These are phyloP conservation scores for Athrips mouffetella DNA, from an alignment of 2,888 invertebrate species.

Conservation along the genomic window DNA sequence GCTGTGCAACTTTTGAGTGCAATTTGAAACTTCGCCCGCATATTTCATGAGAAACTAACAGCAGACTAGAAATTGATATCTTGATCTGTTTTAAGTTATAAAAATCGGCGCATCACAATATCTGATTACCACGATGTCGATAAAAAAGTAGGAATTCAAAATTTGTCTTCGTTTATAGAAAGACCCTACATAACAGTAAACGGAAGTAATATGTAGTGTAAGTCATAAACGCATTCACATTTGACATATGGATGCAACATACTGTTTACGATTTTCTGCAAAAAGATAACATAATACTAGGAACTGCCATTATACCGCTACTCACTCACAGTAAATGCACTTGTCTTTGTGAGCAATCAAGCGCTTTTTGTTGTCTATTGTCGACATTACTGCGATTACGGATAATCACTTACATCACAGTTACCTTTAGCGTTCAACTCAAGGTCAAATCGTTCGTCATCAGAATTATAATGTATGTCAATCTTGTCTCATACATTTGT, in stretches of 20 bases:
- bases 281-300: background rate
- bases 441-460: constrained; percentile 6
- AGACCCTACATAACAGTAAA: too few relatives aligned
- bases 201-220: too few relatives aligned
- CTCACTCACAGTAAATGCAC: background rate
- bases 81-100: too few relatives aligned
- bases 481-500: background rate
- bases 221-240: too few relatives aligned
- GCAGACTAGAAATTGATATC: too few relatives aligned
- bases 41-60: background rate
- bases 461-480: too few relatives aligned
- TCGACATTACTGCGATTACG: constrained; percentile 2
- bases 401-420: constrained; percentile 4
- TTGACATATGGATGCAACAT: too few relatives aligned
- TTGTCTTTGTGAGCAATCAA: background rate
- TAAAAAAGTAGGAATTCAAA: too few relatives aligned
- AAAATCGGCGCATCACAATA: too few relatives aligned
- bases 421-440: background rate
- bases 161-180: too few relatives aligned
- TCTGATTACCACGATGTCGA: too few relatives aligned
- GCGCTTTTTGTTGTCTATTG: constrained; percentile 7
- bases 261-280: too few relatives aligned
- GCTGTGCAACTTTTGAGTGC: background rate
- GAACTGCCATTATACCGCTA: background rate
- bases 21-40: background rate